A percentile compares a stretch with the other conserved stretches of the same genome.
phyloP scores from a whole-genome alignment of 2,888 invertebrate species.

The Xanthia togata region DNA sequence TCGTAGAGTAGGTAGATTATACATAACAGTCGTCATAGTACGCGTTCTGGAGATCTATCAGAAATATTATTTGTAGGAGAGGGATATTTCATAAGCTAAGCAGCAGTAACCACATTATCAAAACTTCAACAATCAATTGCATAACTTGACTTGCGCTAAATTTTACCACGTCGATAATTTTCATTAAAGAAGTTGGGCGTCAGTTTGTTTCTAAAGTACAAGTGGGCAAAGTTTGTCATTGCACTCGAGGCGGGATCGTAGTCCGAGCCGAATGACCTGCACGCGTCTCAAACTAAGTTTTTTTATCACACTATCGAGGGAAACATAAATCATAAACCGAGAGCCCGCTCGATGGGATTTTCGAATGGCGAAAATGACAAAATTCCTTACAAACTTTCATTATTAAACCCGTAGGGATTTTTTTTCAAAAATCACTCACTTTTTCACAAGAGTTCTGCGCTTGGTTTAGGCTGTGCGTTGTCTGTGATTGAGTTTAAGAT shows the following conservation, averaged over 20 bases:
- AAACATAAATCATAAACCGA: not conserved
- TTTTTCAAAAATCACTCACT: too few species aligned
- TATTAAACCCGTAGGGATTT: too few species aligned
- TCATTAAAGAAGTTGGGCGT: too few species aligned
- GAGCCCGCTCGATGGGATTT: not conserved
- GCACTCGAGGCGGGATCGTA: not conserved
- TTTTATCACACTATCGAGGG: not conserved
- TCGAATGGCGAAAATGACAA: too few species aligned
- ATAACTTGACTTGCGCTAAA: too few species aligned
- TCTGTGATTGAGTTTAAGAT: not conserved
- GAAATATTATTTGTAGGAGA: not conserved
- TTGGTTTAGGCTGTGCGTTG: too few species aligned
- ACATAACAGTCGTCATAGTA: not conserved
- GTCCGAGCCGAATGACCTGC: not conserved
- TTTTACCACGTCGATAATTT: too few species aligned
- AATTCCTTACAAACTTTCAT: not conserved
- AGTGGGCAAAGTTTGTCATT: not conserved
- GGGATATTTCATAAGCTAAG: not conserved
- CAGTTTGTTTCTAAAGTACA: not conserved
- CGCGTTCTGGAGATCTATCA: not conserved
- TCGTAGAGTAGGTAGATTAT: not conserved
- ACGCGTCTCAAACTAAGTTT: not conserved
- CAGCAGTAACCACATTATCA: not conserved
- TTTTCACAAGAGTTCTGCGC: too few species aligned
- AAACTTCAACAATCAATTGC: not conserved